Evolutionary conservation across 2,113 vertebrate species (phyloP).

Genomic region (Vireo altiloquus): DNA sequence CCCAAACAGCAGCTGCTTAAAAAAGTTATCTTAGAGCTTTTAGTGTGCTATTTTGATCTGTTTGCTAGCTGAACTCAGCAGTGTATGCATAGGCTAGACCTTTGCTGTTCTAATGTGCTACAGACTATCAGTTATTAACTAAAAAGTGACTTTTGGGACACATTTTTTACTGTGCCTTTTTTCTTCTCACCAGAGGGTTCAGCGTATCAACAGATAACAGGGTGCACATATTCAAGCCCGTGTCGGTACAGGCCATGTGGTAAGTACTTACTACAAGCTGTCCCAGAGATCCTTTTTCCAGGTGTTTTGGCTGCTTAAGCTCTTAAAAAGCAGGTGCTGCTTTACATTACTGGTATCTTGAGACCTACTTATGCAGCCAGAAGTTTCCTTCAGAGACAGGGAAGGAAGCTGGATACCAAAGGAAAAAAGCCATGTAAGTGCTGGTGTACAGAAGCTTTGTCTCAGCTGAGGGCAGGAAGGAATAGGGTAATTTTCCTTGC

Average conservation of each 20-base stretch:
- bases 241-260: conserved; percentile 99
- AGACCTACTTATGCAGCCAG: neutral
- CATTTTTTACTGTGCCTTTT: neutral
- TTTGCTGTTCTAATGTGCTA: neutral
- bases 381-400: neutral
- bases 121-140: neutral
- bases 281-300: neutral
- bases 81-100: neutral
- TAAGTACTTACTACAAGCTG: conserved; percentile 63
- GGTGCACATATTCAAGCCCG: conserved; percentile 96
- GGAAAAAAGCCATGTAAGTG: neutral
- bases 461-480: neutral
- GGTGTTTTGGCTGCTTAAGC: neutral
- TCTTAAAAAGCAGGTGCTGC: conserved; percentile 2
- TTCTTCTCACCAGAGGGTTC: conserved; percentile 79
- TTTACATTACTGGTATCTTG: neutral
- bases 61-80: conserved; percentile 35
- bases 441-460: neutral
- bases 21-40: conserved; percentile 37
- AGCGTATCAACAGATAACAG: conserved; percentile 95
- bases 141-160: neutral
- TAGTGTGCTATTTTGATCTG: conserved; percentile 18
- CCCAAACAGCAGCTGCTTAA: conserved; percentile 28
- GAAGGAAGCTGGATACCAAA: neutral
- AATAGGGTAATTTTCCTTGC: neutral